phyloP scores from a whole-genome alignment of 1,140 invertebrate species.

The Monomorium pharaonis region DNA sequence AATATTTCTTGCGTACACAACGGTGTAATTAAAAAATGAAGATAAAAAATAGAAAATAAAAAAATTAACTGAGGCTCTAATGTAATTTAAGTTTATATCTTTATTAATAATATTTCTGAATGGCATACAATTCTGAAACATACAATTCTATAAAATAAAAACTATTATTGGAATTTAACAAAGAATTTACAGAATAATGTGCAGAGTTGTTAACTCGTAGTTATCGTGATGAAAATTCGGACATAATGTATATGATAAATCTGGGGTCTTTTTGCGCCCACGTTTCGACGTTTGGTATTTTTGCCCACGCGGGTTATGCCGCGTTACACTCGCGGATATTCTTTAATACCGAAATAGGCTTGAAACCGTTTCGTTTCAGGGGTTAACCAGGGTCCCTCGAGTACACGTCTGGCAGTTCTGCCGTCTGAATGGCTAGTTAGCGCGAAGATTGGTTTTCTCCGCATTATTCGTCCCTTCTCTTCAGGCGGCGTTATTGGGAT shows the following conservation, averaged over 20 bases:
- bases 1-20: background rate
- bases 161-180: background rate
- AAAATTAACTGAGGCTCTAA: background rate
- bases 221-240: background rate
- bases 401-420: constrained; percentile 78
- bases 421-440: constrained; percentile 83
- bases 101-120: background rate
- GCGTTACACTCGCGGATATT: constrained; percentile 62
- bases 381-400: constrained; percentile 83
- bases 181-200: background rate
- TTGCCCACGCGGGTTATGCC: constrained; percentile 63
- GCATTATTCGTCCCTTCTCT: constrained; percentile 79
- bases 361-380: constrained; percentile 80
- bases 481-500: constrained; percentile 79
- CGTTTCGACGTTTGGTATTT: constrained; percentile 36
- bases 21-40: background rate
- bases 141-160: background rate
- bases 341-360: constrained; percentile 71
- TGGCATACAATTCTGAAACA: background rate
- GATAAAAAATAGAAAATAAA: background rate
- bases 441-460: constrained; percentile 82
- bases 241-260: background rate
- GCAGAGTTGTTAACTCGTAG: background rate
- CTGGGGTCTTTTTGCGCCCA: background rate
- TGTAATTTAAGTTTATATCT: background rate